Percentiles rank a stretch among this genome's conserved stretches.
Evolutionary conservation across 2,797 vertebrate species (phyloP).

Genomic region (Lepilemur septentrionalis): DNA sequence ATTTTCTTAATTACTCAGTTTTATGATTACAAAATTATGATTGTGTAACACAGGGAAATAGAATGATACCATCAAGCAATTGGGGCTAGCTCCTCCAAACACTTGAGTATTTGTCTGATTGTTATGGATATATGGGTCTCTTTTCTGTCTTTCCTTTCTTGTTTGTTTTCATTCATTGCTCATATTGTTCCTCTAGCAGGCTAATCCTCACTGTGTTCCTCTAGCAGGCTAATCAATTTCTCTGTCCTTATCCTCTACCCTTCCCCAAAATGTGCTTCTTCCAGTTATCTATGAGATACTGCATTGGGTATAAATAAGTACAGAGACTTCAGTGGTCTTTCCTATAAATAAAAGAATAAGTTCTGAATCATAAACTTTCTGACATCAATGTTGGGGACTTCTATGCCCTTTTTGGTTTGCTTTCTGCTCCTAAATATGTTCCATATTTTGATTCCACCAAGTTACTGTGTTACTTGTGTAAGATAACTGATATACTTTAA

Average conservation of each 20-base stretch:
- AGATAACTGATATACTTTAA: conserved; percentile 3
- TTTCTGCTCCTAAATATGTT: not conserved
- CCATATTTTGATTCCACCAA: not conserved
- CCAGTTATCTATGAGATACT: not conserved
- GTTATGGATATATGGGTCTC: not conserved
- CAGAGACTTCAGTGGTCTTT: not conserved
- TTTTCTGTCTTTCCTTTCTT: not conserved
- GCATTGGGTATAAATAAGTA: not conserved
- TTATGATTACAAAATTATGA: not conserved
- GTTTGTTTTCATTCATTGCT: not conserved
- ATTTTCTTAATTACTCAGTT: conserved; percentile 3
- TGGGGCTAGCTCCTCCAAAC: not conserved
- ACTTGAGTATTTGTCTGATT: not conserved
- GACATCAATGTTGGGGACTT: not conserved
- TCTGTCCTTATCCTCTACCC: not conserved
- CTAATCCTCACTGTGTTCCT: not conserved
- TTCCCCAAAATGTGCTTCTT: not conserved
- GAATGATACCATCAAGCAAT: not conserved
- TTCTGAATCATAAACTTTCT: not conserved
- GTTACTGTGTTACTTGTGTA: not conserved
- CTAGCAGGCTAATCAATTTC: not conserved
- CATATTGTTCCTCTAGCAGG: not conserved
- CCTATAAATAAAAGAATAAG: not conserved
- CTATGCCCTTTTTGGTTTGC: not conserved
- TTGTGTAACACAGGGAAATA: not conserved